Base-by-base conservation (phyloP, 2,888 invertebrate species). In the Andrena bucephala region DNA sequence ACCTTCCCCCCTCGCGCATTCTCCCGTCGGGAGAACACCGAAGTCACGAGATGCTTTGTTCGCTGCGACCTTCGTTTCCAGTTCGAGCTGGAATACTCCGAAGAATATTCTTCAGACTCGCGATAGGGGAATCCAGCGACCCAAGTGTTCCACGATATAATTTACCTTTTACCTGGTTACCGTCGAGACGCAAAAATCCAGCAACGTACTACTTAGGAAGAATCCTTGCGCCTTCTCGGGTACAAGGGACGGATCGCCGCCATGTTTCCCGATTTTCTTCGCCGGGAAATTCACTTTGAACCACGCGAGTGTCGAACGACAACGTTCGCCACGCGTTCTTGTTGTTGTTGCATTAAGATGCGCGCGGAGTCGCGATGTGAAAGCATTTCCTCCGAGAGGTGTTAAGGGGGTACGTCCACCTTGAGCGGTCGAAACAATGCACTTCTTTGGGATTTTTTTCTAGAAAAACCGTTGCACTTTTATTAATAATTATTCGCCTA, bases 111-210 rank as follows among this genome's bases (percentile, higher is more conserved):
- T 42, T 42, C 42, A 42, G 16, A 16, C 52, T 20, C 20, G 52
- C 20, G n/a, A 20, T 4, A 31, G 24, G 20, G 0, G n/a, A 54
- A 54, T 36, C 54, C 33, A 68, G 33, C 24, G 33, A 68, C 54
- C 4, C 24, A 33, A 36, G 54, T 16, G 68, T 24, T 36, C 33
- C 36, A n/a, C 36, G 59, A 70, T 59, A 59, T 70, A 70, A 70
- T 70, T 59, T 59, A 36, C 59, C 59, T 29, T 59, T 42, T 33
- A 42, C 29, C 27, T n/a, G 24, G 69, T 70, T 57, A 59, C 59
- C 36, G 59, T 60, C 60, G 68, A 57, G 36, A 57, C 54, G 54
- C 27, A 68, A 57, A 68, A 36, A 54, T 57, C 27, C 10, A n/a
- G 24, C 16, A 16, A 4, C 13, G 29, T 10, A 27, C 24, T 54